These are phyloP conservation scores for Leptopilina syphax DNA, from an alignment of 2,888 invertebrate species.

Conservation along the genomic window DNA sequence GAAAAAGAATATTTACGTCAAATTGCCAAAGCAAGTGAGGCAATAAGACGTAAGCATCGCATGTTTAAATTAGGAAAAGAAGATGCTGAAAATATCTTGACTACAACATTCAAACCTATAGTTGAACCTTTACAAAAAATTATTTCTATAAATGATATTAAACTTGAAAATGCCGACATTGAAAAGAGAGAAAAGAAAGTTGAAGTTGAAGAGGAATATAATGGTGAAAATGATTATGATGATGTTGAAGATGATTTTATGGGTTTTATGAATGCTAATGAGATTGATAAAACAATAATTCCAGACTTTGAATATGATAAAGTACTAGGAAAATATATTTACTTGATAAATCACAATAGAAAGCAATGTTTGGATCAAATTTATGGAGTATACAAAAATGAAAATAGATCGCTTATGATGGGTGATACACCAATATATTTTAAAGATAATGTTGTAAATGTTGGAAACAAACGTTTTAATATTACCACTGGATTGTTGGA, in stretches of 20 bases:
- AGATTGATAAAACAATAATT: neutral
- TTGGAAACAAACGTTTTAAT: neutral
- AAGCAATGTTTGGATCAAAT: neutral
- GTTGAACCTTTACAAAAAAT: neutral
- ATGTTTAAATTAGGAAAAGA: conserved; percentile 15
- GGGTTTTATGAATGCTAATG: too few species aligned
- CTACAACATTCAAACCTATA: neutral
- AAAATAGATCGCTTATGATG: neutral
- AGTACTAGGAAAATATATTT: neutral
- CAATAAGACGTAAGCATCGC: too few species aligned
- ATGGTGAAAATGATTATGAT: too few species aligned
- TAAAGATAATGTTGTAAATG: neutral
- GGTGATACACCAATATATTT: neutral
- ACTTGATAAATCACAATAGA: neutral
- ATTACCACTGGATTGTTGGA: too few species aligned
- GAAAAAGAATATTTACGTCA: neutral
- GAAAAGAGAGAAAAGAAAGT: neutral
- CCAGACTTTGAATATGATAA: neutral
- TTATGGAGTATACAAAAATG: neutral
- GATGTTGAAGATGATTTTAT: too few species aligned
- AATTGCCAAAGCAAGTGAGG: too few species aligned
- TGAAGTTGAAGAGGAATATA: neutral
- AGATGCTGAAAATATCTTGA: neutral
- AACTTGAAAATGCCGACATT: neutral
- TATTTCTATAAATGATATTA: neutral